A percentile compares a stretch with the other conserved stretches of the same genome.
These are phyloP conservation scores for Cinclus cinclus DNA, from an alignment of 2,113 vertebrate species.

Conservation along the genomic window DNA sequence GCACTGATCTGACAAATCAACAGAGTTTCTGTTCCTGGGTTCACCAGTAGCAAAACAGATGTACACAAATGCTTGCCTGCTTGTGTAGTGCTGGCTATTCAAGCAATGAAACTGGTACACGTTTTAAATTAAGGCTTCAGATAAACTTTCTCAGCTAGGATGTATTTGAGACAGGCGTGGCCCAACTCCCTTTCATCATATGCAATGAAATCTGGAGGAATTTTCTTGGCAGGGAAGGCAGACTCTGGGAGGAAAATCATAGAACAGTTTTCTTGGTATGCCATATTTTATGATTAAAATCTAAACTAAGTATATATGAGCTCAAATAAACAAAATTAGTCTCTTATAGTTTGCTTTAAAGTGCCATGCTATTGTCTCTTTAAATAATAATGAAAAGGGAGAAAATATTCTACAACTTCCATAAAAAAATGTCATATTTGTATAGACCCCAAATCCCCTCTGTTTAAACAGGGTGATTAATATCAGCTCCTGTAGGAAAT, in stretches of 20 bases:
- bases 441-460: conserved; percentile 87
- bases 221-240: neutral
- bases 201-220: neutral
- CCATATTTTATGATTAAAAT: conserved; percentile 33
- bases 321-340: conserved; percentile 57
- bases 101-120: fast-evolving
- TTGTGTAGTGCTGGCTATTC: neutral
- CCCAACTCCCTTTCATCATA: neutral
- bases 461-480: conserved; percentile 91
- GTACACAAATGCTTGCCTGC: neutral
- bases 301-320: conserved; percentile 26
- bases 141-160: neutral
- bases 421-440: conserved; percentile 77
- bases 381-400: conserved; percentile 65
- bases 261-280: neutral
- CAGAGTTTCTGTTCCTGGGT: neutral
- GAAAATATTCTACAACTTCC: conserved; percentile 68
- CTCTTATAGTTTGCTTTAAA: conserved; percentile 23
- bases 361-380: conserved; percentile 66
- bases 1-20: neutral
- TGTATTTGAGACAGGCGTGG: neutral
- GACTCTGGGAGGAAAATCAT: neutral
- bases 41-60: neutral
- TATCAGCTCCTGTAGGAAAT: conserved; percentile 98
- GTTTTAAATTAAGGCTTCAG: neutral